phyloP scores from a whole-genome alignment of 1,140 invertebrate species.

The Paracyclopina nana region DNA sequence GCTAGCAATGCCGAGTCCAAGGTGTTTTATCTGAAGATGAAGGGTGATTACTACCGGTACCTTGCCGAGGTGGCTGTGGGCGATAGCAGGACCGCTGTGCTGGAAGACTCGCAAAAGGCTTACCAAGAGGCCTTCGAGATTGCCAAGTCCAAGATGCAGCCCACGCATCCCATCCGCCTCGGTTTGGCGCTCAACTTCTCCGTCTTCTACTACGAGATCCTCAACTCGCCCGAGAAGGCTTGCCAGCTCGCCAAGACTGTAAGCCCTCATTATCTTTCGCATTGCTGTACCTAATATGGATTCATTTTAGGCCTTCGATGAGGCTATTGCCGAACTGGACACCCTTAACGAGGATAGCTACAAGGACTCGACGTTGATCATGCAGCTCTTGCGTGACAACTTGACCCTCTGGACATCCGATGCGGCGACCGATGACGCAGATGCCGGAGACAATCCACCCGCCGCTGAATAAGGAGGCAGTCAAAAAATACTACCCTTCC shows the following conservation, averaged over 20 bases:
- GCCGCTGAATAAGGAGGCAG: no score
- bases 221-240: conserved; percentile 93
- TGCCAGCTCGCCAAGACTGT: conserved; percentile 97
- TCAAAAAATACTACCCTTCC: no score
- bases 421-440: conserved; percentile 25
- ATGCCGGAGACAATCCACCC: background rate
- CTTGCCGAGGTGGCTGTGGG: conserved; percentile 93
- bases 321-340: conserved; percentile 36
- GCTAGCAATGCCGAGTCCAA: conserved; percentile 91
- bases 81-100: conserved; percentile 82
- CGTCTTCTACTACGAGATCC: conserved; percentile 99
- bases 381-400: conserved; percentile 38
- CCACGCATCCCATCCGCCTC: conserved; percentile 93
- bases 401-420: conserved; percentile 38
- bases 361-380: conserved; percentile 38
- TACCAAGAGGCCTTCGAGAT: conserved; percentile 98
- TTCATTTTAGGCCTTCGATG: conserved; percentile 30
- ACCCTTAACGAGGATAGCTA: conserved; percentile 35
- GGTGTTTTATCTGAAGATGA: conserved; percentile 99
- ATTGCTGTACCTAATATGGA: background rate
- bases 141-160: conserved; percentile 93
- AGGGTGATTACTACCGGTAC: conserved; percentile 99
- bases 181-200: conserved; percentile 97
- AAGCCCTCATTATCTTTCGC: background rate
- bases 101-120: conserved; percentile 93